Base-by-base conservation (phyloP, 2,113 vertebrate species). In the Penelope pileata region DNA sequence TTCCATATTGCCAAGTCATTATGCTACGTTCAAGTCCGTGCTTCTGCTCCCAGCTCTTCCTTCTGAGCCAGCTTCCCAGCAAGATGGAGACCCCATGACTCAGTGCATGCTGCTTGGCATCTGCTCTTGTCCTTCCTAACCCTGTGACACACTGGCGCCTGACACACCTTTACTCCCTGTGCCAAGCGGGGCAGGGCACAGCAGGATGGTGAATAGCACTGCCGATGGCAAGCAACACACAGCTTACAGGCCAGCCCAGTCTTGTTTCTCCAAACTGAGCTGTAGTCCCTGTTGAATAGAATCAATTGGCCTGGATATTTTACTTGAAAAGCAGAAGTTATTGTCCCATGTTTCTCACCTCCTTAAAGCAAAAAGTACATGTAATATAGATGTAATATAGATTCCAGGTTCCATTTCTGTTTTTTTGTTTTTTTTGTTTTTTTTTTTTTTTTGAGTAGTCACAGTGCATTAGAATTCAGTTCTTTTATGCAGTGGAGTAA, bases 101-200 rank as follows among this genome's bases (percentile, higher is more conserved):
- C 16, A 23, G 12, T 1, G 5, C 2, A 4, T 0, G 1, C 11
- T 30, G 8, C 27, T 43, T 50, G 47, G 32, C 22, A 8, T n/a
- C 24, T 34, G 16, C 40, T 30, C 10, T 12, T 17, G 18, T 30
- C 4, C 23, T 19, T 8, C 3, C 1, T 5, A 47, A 36, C 15
- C 32, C 66, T 47, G 32, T 21, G 53, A 16, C 1, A 3, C 3
- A 2, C 15, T 12, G 15, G 12, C 34, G 16, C 56, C 5, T 56
- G n/a, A 74, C 29, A 23, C 7, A 15, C 14, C 22, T 59, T 45
- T 60, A 9, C 26, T 59, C 38, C 54, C 27, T 56, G 54, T 1
- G 2, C 9, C 29, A 5, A 4, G 26, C 1, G 3, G 43, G 5
- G 32, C 1, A 4, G 38, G 63, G 7, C 22, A 50, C 29, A 6